A percentile compares a stretch with the other conserved stretches of the same genome.
Conservation (phyloP, 2,888 invertebrate species). For the Ophonus ardosiacus region DNA sequence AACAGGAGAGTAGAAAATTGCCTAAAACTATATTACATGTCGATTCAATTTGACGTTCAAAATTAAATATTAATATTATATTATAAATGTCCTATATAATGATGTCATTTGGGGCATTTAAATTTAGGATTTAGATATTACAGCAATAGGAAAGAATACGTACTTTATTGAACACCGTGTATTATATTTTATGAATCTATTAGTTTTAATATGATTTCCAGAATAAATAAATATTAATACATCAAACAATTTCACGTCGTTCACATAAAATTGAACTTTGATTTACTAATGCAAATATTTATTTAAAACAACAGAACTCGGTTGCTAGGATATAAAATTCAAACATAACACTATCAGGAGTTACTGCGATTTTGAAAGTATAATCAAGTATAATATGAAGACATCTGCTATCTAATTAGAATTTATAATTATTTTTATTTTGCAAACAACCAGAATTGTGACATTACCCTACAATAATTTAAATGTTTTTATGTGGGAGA, state of each 20-base stretch:
- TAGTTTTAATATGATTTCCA: neutral
- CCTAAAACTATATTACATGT: too few species aligned
- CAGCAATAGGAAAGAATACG: too few species aligned
- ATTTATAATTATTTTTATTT: slow-evolving; percentile 59
- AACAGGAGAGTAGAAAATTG: too few species aligned
- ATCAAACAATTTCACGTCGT: neutral
- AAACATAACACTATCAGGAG: slow-evolving; percentile 16
- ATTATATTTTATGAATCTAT: neutral
- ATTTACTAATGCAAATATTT: neutral
- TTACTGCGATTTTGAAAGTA: slow-evolving; percentile 44
- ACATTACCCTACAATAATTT: slow-evolving; percentile 55
- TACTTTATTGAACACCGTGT: too few species aligned
- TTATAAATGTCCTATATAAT: too few species aligned
- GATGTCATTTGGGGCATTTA: too few species aligned
- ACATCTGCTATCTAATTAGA: slow-evolving; percentile 57
- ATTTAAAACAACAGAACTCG: neutral
- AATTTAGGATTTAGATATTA: too few species aligned
- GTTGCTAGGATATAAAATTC: slow-evolving; percentile 13
- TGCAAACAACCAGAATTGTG: slow-evolving; percentile 59
- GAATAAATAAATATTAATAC: neutral
- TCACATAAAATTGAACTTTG: neutral
- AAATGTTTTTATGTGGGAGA: slow-evolving; percentile 43
- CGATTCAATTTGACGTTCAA: too few species aligned
- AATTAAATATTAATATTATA: too few species aligned
- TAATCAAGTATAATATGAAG: slow-evolving; percentile 49